Percentiles rank a stretch among this genome's conserved stretches.
Conservation (phyloP, 2,113 vertebrate species). For the Odocoileus hemionus region DNA sequence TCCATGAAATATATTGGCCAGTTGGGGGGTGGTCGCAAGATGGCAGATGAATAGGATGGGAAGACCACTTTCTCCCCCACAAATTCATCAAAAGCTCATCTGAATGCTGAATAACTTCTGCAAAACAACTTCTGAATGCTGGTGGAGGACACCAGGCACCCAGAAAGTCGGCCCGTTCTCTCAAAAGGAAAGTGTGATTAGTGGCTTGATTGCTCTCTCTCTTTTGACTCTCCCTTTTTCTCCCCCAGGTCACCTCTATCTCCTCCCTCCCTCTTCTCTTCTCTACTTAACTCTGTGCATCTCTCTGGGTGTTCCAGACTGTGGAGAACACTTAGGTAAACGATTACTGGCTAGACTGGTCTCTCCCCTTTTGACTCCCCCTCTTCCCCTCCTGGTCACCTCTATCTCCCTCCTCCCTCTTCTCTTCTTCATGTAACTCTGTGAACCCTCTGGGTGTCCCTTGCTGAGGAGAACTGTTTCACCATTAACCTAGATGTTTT, state of each 20-base stretch:
- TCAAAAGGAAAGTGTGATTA: not conserved
- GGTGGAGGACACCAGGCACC: not conserved
- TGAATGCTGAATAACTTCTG: not conserved
- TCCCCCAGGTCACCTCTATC: not conserved
- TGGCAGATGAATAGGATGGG: not conserved
- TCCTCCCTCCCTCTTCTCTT: not conserved
- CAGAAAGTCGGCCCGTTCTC: not conserved
- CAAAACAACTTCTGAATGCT: not conserved
- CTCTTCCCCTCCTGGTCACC: not conserved
- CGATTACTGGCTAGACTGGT: not conserved
- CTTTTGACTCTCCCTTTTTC: not conserved
- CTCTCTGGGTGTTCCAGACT: not conserved
- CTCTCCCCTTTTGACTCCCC: not conserved
- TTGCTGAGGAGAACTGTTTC: not conserved
- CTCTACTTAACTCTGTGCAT: not conserved
- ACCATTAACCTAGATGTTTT: not conserved
- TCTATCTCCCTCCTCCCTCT: not conserved
- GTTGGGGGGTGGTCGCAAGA: not conserved
- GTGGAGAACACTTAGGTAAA: not conserved
- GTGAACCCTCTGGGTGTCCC: not conserved
- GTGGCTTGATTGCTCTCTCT: not conserved
- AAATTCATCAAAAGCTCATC: not conserved
- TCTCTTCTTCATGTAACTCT: not conserved
- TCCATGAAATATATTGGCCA: constrained; percentile 47
- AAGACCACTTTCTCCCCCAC: not conserved